These are phyloP conservation scores for Fulica atra DNA, from an alignment of 2,113 vertebrate species.

Conservation along the genomic window DNA sequence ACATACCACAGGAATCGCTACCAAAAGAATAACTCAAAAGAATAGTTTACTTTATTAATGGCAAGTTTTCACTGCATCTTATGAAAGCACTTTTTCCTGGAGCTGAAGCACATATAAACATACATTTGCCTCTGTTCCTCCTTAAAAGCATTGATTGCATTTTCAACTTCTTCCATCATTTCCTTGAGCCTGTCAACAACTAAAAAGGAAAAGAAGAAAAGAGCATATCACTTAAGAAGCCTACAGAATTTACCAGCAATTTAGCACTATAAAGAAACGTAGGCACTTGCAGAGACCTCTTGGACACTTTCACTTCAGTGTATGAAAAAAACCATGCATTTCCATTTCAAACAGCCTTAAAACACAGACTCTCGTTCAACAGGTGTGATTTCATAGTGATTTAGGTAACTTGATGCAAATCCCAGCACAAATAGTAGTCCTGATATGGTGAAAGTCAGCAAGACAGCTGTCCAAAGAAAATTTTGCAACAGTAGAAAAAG, in stretches of 20 bases:
- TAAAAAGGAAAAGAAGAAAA: slow-evolving; percentile 55
- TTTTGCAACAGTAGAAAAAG: neutral
- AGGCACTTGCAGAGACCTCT: neutral
- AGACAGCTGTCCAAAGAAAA: neutral
- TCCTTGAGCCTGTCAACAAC: slow-evolving; percentile 89
- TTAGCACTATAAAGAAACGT: neutral
- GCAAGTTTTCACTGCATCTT: neutral
- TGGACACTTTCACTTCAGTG: neutral
- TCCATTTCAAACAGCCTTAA: neutral
- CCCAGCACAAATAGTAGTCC: neutral
- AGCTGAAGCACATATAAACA: slow-evolving; percentile 2
- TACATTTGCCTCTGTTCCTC: slow-evolving; percentile 86
- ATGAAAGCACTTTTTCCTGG: neutral
- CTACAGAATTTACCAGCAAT: neutral
- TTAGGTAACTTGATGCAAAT: neutral
- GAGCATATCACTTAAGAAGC: neutral
- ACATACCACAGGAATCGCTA: neutral
- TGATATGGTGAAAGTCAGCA: neutral
- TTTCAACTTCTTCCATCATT: slow-evolving; percentile 91
- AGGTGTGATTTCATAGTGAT: neutral
- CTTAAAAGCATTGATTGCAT: slow-evolving; percentile 84
- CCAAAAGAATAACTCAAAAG: neutral
- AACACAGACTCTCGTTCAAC: neutral
- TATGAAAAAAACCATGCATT: neutral
- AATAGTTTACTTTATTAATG: neutral